These are phyloP conservation scores for Cheilosia vernalis DNA, from an alignment of 2,888 invertebrate species.

Conservation along the genomic window DNA sequence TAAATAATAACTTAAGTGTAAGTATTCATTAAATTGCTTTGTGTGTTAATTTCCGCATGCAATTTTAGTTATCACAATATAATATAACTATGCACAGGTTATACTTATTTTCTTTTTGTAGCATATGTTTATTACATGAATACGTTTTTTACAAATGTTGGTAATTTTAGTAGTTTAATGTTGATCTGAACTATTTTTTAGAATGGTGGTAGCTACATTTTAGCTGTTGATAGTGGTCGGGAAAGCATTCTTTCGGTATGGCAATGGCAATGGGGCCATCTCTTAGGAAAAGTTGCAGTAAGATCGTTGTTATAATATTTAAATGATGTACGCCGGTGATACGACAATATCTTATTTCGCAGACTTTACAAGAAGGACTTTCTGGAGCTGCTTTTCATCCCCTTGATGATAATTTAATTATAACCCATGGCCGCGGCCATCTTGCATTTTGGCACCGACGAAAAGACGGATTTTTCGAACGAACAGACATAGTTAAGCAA, in stretches of 20 bases:
- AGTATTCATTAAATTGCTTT: conserved; percentile 37
- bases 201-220: conserved; percentile 95
- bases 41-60: conserved; percentile 53
- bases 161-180: too few relatives aligned
- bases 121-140: neutral
- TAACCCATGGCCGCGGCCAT: conserved; percentile 96
- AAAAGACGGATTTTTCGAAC: conserved; percentile 95
- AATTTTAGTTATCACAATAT: neutral
- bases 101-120: neutral
- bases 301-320: conserved; percentile 82
- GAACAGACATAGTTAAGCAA: conserved; percentile 95
- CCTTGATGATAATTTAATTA: conserved; percentile 93
- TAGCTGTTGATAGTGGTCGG: conserved; percentile 94
- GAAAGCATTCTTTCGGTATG: conserved; percentile 96
- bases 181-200: conserved; percentile 80
- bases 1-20: conserved; percentile 41
- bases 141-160: neutral
- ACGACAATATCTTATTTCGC: conserved; percentile 53
- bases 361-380: conserved; percentile 95
- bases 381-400: conserved; percentile 96
- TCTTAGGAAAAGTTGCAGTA: conserved; percentile 97
- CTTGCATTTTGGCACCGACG: conserved; percentile 96
- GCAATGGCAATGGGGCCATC: conserved; percentile 97
- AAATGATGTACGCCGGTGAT: neutral
- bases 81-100: neutral